These are phyloP conservation scores for Epinotia brunnichana DNA, from an alignment of 2,888 invertebrate genomes.

Conservation along the genomic window DNA sequence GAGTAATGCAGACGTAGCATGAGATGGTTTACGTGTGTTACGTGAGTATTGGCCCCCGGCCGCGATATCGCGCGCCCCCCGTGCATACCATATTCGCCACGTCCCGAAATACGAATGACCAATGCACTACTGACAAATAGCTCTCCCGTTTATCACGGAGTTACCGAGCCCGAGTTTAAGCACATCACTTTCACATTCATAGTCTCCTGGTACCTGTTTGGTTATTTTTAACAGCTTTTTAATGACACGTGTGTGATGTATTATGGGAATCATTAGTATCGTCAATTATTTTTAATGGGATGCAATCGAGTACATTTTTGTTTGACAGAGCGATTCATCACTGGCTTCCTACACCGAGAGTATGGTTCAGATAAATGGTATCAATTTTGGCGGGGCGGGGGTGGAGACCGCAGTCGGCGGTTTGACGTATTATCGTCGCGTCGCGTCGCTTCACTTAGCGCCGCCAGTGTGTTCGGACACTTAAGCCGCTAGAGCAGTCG, in stretches of 20 bases:
- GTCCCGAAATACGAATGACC: constrained; percentile 59
- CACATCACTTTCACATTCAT: constrained; percentile 21
- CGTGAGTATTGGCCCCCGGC: constrained; percentile 48
- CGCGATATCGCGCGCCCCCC: constrained; percentile 40
- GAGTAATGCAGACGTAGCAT: constrained; percentile 43
- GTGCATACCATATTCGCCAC: constrained; percentile 57
- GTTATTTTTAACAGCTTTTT: constrained; percentile 15
- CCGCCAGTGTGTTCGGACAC: constrained; percentile 53
- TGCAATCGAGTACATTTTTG: constrained; percentile 31
- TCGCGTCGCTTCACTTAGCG: constrained; percentile 67
- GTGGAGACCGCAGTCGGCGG: constrained; percentile 64
- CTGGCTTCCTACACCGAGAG: constrained; percentile 36
- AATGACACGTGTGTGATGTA: constrained; percentile 14
- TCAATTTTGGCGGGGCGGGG: constrained; percentile 63
- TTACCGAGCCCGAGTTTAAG: constrained; percentile 33
- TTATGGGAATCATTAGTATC: constrained; percentile 11
- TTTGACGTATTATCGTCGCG: constrained; percentile 74
- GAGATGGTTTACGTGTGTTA: constrained; percentile 48
- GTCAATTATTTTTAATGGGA: constrained; percentile 16
- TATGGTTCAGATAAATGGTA: constrained; percentile 50
- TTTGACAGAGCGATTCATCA: constrained; percentile 29
- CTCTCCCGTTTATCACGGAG: constrained; percentile 35
- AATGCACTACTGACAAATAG: constrained; percentile 58
- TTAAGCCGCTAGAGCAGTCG: constrained; percentile 47
- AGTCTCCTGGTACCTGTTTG: constrained; percentile 12